Conservation (phyloP, 1,140 invertebrate species). For the Aleiodes sp. region DNA sequence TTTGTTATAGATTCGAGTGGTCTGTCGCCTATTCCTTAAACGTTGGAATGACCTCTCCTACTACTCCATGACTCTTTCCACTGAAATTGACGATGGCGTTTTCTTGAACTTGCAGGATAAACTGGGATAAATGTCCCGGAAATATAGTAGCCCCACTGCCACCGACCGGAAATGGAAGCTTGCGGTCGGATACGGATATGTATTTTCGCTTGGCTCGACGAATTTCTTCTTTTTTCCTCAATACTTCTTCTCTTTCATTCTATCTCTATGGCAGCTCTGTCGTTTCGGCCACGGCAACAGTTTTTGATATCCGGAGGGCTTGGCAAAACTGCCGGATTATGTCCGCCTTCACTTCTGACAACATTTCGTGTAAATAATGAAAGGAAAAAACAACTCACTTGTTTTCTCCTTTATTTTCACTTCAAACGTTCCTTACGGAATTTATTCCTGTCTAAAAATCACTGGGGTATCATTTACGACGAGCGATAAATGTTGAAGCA, state of each 20-base stretch:
- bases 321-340: constrained; percentile 7
- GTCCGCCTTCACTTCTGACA: constrained; percentile 13
- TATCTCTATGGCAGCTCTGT: constrained; percentile 10
- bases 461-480: constrained; percentile 36
- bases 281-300: constrained; percentile 50
- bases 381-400: constrained; percentile 5
- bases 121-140: constrained; percentile 68
- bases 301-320: constrained; percentile 62
- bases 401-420: no score
- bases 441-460: neutral
- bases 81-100: neutral
- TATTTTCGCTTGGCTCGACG: constrained; percentile 60
- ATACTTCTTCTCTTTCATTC: neutral
- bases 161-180: constrained; percentile 69
- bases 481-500: constrained; percentile 48
- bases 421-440: no score
- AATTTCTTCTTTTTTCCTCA: constrained; percentile 39
- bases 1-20: no score
- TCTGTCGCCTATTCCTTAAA: no score
- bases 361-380: constrained; percentile 2
- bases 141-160: constrained; percentile 64
- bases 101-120: constrained; percentile 59
- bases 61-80: neutral
- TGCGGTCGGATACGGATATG: constrained; percentile 67
- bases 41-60: constrained; percentile 6